These are phyloP conservation scores for Griposia aprilina DNA, from an alignment of 2,888 invertebrate genomes.

Conservation along the genomic window DNA sequence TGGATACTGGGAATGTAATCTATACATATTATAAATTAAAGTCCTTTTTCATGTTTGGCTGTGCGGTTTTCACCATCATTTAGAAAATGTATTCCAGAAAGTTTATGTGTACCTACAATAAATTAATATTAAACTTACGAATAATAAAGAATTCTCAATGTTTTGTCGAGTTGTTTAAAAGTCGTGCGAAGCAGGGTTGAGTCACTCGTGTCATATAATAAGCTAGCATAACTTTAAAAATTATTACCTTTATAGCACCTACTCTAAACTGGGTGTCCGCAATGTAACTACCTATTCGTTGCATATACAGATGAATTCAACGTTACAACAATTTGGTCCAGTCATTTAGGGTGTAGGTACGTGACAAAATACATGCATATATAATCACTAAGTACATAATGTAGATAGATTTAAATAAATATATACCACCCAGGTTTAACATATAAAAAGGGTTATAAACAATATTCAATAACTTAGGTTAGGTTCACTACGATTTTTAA, in stretches of 20 bases:
- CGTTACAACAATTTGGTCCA: slow-evolving; percentile 42
- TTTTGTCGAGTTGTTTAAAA: not conserved
- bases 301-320: slow-evolving; percentile 56
- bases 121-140: not conserved
- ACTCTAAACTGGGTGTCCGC: slow-evolving; percentile 13
- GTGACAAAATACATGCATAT: slow-evolving; percentile 53
- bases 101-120: not conserved
- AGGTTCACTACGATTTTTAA: too few relatives aligned
- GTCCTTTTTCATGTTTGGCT: not conserved
- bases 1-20: not conserved
- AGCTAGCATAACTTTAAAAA: not conserved
- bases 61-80: not conserved
- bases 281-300: slow-evolving; percentile 32
- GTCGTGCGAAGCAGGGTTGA: not conserved
- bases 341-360: slow-evolving; percentile 50
- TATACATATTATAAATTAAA: not conserved
- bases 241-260: not conserved
- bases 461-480: slow-evolving; percentile 22
- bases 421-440: slow-evolving; percentile 45
- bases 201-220: not conserved
- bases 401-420: slow-evolving; percentile 13
- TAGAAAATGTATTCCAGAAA: not conserved
- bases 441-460: slow-evolving; percentile 47
- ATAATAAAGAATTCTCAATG: not conserved
- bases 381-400: slow-evolving; percentile 11